Evolutionary conservation across 2,888 invertebrate species (phyloP).

Genomic region (Troides helena): DNA sequence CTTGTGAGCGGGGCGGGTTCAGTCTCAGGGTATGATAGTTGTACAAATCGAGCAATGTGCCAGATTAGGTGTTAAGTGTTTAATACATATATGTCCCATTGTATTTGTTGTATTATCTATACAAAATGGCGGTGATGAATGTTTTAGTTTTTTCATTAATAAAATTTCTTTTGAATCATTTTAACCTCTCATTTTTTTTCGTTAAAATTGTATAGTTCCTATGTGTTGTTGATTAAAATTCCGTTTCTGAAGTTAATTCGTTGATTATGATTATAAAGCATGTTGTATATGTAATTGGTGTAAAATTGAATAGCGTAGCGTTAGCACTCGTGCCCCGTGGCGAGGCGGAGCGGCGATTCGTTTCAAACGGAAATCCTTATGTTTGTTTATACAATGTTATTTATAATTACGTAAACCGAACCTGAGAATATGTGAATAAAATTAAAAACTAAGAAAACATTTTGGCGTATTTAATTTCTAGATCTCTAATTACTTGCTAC

Average conservation of each 20-base stretch:
- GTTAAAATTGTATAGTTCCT: constrained; percentile 31
- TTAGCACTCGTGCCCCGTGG: constrained; percentile 19
- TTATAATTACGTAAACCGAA: constrained; percentile 59
- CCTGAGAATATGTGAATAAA: constrained; percentile 65
- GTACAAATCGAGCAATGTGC: constrained; percentile 59
- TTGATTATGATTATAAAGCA: not conserved
- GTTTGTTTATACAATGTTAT: constrained; percentile 71
- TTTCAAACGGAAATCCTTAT: constrained; percentile 61
- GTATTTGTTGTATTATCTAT: constrained; percentile 63
- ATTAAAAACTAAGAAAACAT: constrained; percentile 42
- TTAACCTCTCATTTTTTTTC: constrained; percentile 33
- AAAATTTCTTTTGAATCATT: not conserved
- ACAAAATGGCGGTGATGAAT: constrained; percentile 32
- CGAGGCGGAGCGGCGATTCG: constrained; percentile 58
- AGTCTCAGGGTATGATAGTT: constrained; percentile 55
- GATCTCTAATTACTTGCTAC: too few species aligned
- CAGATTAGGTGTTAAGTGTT: constrained; percentile 57
- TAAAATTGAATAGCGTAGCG: constrained; percentile 2
- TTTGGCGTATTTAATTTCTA: constrained; percentile 19
- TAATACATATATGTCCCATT: constrained; percentile 32
- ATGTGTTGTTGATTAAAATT: constrained; percentile 30
- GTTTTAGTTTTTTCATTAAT: constrained; percentile 4
- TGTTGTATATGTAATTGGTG: not conserved
- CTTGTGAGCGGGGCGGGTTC: constrained; percentile 44
- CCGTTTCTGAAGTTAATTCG: not conserved